A percentile compares a stretch with the other conserved stretches of the same genome.
These are phyloP conservation scores for Pycnomerus fuliginosus DNA, from an alignment of 2,888 invertebrate genomes.

Conservation along the genomic window DNA sequence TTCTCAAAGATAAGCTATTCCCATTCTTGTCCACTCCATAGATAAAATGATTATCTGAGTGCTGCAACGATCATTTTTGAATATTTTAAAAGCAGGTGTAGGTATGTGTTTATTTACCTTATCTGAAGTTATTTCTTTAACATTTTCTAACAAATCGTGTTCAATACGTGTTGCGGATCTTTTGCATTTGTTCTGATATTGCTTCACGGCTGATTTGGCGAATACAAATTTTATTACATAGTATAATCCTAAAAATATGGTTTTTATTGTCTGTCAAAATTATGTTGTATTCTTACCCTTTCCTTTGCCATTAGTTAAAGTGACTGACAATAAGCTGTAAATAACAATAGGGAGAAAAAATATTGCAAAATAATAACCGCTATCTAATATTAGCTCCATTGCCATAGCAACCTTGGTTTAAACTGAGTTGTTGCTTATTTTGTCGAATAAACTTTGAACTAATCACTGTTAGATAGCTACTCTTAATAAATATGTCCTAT, in stretches of 20 bases:
- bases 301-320: conserved; percentile 28
- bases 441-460: too few species aligned
- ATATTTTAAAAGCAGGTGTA: neutral
- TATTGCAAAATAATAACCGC: conserved; percentile 35
- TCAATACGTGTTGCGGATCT: conserved; percentile 18
- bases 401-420: too few species aligned
- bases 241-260: conserved; percentile 39
- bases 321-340: conserved; percentile 36
- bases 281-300: conserved; percentile 31
- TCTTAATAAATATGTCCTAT: too few species aligned
- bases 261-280: conserved; percentile 4
- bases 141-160: conserved; percentile 33
- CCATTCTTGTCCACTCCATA: conserved; percentile 61
- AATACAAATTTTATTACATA: conserved; percentile 40
- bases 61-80: conserved; percentile 40
- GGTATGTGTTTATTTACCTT: conserved; percentile 36
- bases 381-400: conserved; percentile 13
- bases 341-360: conserved; percentile 38
- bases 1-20: conserved; percentile 56
- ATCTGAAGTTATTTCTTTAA: conserved; percentile 34
- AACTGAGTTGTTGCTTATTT: too few species aligned
- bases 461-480: too few species aligned
- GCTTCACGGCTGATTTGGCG: conserved; percentile 37
- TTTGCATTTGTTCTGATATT: conserved; percentile 33
- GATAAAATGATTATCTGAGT: conserved; percentile 52